Conservation (phyloP, 2,888 invertebrate species). For the Deladenus siricidicola region DNA sequence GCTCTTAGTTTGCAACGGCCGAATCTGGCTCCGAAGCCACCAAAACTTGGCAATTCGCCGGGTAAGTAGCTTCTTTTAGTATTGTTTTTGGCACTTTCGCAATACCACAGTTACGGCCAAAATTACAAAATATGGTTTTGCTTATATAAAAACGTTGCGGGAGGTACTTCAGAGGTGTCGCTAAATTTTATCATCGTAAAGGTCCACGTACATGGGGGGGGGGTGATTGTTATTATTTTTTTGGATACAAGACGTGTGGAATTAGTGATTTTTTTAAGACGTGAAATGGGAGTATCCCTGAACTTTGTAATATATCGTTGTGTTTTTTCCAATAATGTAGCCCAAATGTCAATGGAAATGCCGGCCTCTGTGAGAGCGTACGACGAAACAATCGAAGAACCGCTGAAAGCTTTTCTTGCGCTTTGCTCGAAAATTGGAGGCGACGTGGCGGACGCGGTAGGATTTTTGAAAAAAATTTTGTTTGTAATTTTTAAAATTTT, state of each 20-base stretch:
- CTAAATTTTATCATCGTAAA: no score
- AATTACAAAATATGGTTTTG: background rate
- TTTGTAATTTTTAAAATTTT: no score
- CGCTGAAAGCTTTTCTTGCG: constrained; percentile 30
- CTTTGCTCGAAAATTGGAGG: constrained; percentile 46
- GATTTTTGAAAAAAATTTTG: no score
- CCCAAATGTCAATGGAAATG: constrained; percentile 16
- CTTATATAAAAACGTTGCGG: background rate
- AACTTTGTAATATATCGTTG: no score
- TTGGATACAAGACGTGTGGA: no score
- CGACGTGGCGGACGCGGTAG: constrained; percentile 39
- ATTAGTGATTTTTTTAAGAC: no score
- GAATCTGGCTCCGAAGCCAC: constrained; percentile 44
- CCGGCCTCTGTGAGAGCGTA: constrained; percentile 41
- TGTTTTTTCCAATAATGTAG: no score
- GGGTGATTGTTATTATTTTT: no score
- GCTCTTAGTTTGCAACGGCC: constrained; percentile 39
- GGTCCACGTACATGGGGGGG: no score
- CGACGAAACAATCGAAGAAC: constrained; percentile 42
- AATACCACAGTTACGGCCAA: background rate
- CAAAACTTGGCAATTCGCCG: constrained; percentile 13
- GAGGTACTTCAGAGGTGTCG: no score
- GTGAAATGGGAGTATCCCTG: no score
- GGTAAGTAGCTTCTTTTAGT: background rate
- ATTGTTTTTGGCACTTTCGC: constrained; percentile 10